Base-by-base conservation (phyloP, 2,113 vertebrate species). In the Zosterops lateralis region DNA sequence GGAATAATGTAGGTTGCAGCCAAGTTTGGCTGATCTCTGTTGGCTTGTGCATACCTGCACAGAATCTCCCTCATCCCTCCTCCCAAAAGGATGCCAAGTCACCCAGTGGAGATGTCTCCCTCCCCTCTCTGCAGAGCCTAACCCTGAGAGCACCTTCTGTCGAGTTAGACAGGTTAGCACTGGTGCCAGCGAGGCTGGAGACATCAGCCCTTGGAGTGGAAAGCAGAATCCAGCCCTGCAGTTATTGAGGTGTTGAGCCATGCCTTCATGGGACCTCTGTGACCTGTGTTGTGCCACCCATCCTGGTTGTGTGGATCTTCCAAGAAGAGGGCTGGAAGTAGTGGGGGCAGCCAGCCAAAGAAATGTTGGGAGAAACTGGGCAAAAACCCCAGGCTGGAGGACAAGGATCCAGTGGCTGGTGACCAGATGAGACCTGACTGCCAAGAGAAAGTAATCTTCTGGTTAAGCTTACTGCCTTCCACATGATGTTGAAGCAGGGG, bases 21-120 rank as follows among this genome's bases (percentile, higher is more conserved):
- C 1, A 1, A 60, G 29, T 68, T 60, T 47, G 25, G 38, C 20
- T 44, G 3, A 29, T 54, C 17, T 72, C 5, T 0, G 0, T n/a
- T 47, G 25, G 12, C 19, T 31, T 66, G 17, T 71, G 13, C 9
- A 12, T 17, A 62, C 9, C 53, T 9, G 24, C 17, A 34, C 0
- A 3, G 47, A 57, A 58, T 44, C 6, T 7, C 16, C 8, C 40
- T 75, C 53, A 21, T 32, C 9, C 6, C 16, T 4, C 2, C 7
- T 50, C 10, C 60, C 26, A 38, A 19, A 51, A 36, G 17, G 15
- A 1, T 66, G 36, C 60, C 21, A 19, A 28, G 51, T 50, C 44
- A 72, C 31, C 21, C 26, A 32, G 9, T 13, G 8, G 58, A 32
- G 36, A 26, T 3, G 3, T 26, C 12, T 73, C 9, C 17, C 28